A percentile compares a stretch with the other conserved stretches of the same genome.
Conservation (phyloP, 2,113 vertebrate species). For the Pandion haliaetus region DNA sequence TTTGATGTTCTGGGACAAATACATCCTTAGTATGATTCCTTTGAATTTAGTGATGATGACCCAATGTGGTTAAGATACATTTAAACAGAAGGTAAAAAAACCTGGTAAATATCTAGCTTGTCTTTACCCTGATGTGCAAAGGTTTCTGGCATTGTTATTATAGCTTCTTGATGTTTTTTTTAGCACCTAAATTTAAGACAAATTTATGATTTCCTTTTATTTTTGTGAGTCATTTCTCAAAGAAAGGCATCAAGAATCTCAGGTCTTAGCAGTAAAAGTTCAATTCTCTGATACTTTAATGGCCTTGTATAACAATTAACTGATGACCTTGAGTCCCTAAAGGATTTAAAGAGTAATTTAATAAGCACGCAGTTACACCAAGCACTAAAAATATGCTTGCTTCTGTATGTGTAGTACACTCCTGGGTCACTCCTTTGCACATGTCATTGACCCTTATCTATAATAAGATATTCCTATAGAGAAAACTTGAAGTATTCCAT, state of each 20-base stretch:
- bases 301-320: slow-evolving; percentile 20
- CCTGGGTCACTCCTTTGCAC: slow-evolving; percentile 31
- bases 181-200: neutral
- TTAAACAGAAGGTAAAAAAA: neutral
- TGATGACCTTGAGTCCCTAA: neutral
- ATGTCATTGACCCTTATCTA: slow-evolving; percentile 49
- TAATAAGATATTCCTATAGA: slow-evolving; percentile 53
- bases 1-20: neutral
- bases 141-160: neutral
- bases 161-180: neutral
- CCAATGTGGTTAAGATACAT: neutral
- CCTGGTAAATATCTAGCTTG: neutral
- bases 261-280: neutral
- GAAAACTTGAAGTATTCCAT: slow-evolving; percentile 29
- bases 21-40: neutral
- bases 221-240: neutral
- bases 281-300: neutral
- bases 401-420: neutral
- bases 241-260: neutral
- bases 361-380: neutral
- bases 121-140: neutral
- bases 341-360: slow-evolving; percentile 34
- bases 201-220: neutral
- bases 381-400: slow-evolving; percentile 21
- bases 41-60: neutral